Base-by-base conservation (phyloP, 1,140 invertebrate genomes). In the Heliconius congener region DNA sequence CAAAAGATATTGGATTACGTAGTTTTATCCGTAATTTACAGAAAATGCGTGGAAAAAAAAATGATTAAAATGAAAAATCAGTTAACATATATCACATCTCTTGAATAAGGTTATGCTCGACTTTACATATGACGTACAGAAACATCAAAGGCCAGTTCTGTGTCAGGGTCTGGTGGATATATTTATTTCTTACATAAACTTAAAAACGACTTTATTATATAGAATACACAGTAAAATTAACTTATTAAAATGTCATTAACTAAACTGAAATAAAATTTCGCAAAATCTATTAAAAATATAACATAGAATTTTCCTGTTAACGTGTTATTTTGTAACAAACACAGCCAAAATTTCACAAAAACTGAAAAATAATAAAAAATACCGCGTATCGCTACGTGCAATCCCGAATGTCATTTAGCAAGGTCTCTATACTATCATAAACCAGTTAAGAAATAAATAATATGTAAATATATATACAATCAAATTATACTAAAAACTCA, bases 101-200 rank as follows among this genome's bases (percentile, higher is more conserved):
- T 60, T 60, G 3, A 66, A 13, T 3, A 66, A 66, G 23, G 23
- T 27, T 27, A 6, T 27, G 60, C 27, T 66, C 27, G 60, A 66
- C 27, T 27, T 66, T 16, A 30, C 11, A 30, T 66, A 66, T 1
- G 60, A 13, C 60, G 11, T 66, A 66, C 30, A 66, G 60, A 66
- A 27, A 66, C 9, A 60, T 66, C 27, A 66, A 66, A 66, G 60
- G 60, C 27, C 60, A 66, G 27, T 66, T 66, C 27, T 66, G 60
- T 66, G 60, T 66, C 60, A 66, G 60, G 60, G 60, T 66, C 60
- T 27, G 27, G 60, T 30, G 23, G 27, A 66, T 27, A 66, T 66
- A 66, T 66, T 13, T 66, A 66, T 66, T 13, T 30, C 23, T 66
- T n/a, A 66, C 5, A 3, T 27, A 66, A 1, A 66, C 13, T 66